Base-by-base conservation (phyloP, 2,888 invertebrate species). In the Eupithecia pulchellata region DNA sequence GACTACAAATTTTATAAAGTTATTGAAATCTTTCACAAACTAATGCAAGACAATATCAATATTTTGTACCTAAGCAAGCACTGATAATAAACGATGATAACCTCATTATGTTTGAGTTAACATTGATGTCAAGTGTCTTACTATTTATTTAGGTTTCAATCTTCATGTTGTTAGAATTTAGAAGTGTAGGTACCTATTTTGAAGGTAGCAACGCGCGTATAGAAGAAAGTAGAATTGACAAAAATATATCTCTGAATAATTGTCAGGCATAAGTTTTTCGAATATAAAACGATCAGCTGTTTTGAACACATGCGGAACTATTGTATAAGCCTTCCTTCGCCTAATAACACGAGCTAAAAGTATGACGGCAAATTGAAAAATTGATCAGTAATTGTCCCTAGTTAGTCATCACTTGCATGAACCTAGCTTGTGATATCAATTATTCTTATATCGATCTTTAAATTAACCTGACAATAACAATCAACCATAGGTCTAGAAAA, bases 371-470 rank as follows among this genome's bases (percentile, higher is more conserved):
- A 34, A 34, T 68, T 27, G 58, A 55, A 30, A 34, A 58, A 27
- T 34, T 34, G 60, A 14, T 64, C 32, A 55, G 39, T 20, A 60
- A 60, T 60, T 60, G 60, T 9, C 60, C 5, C 8, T 34, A 20
- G 20, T 60, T 30, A 27, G 30, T 5, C 27, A 34, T 30, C 20
- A 20, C 29, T 60, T 32, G 20, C 20, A 34, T 60, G 20, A 32
- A 20, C 20, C 47, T 47, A 20, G n/a, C n/a, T n/a, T 39, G 14
- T 17, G 42, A 17, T n/a, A n/a, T 42, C n/a, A n/a, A n/a, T 42
- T n/a, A 42, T 42, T 42, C 42, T 42, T n/a, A 42, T n/a, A 42
- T 8, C 42, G 2, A 39, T 17, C 17, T 36, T 36, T 5, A 39
- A 39, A 6, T 8, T 4, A 42, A n/a, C 42, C 55, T n/a, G 6